Percentiles rank a stretch among this genome's conserved stretches.
These are phyloP conservation scores for Microcebus tavaratra DNA, from an alignment of 2,113 vertebrate species.

Conservation along the genomic window DNA sequence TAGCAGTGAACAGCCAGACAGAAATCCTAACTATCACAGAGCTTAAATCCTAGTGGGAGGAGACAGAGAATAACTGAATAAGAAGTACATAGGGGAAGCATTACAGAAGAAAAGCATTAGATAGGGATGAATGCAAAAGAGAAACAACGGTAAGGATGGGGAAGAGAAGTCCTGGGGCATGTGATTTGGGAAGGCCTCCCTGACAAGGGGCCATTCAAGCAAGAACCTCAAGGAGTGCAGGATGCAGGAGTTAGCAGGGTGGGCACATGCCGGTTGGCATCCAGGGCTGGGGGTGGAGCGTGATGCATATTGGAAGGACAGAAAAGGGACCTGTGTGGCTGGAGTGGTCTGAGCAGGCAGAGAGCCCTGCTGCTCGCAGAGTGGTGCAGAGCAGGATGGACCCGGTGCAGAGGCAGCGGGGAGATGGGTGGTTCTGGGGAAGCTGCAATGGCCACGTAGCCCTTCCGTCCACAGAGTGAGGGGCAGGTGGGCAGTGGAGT, in stretches of 20 bases:
- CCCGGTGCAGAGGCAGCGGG: not conserved
- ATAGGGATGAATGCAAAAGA: not conserved
- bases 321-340: not conserved
- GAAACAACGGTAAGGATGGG: not conserved
- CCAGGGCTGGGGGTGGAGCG: not conserved
- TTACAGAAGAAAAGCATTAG: not conserved
- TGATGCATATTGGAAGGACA: not conserved
- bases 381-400: not conserved
- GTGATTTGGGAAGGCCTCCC: not conserved
- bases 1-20: not conserved
- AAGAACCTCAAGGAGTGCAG: not conserved
- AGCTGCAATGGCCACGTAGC: not conserved
- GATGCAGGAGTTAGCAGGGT: not conserved
- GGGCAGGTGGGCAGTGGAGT: too few relatives aligned
- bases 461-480: not conserved
- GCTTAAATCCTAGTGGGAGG: not conserved
- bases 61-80: not conserved
- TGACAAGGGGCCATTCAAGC: not conserved
- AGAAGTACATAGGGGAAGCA: too few relatives aligned
- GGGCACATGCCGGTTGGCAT: not conserved
- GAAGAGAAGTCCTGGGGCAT: not conserved
- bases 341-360: not conserved
- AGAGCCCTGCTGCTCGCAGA: not conserved
- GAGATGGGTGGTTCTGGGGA: not conserved
- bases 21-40: not conserved